Percentiles rank a stretch among this genome's conserved stretches.
phyloP scores from a whole-genome alignment of 2,113 vertebrate species.

The Psittacus erithacus region DNA sequence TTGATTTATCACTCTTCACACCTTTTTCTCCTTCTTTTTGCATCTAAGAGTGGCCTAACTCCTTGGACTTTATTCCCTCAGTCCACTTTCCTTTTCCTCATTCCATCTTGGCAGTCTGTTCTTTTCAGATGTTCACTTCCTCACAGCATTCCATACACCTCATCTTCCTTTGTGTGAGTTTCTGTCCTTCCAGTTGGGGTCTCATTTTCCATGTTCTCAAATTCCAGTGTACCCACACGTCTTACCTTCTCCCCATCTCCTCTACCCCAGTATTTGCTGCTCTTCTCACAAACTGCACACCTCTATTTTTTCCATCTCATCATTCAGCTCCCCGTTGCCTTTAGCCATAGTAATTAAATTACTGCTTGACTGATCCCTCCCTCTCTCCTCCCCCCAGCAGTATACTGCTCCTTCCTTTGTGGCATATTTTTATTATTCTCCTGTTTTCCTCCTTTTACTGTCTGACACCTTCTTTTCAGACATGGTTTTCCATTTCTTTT shows the following conservation, averaged over 20 bases:
- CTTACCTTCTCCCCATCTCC: rapidly evolving
- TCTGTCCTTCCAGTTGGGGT: background rate
- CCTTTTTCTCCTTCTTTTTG: background rate
- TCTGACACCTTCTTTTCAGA: background rate
- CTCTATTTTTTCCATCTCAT: background rate
- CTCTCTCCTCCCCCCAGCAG: background rate
- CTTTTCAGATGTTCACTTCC: background rate
- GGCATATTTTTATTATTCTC: background rate
- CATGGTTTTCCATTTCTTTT: background rate
- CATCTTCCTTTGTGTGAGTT: background rate
- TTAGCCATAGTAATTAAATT: background rate
- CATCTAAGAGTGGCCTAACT: background rate
- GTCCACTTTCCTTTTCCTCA: background rate
- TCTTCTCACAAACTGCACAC: background rate
- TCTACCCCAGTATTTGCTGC: background rate
- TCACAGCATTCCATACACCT: background rate
- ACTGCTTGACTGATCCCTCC: background rate
- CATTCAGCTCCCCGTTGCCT: background rate
- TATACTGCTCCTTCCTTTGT: background rate
- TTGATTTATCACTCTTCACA: background rate
- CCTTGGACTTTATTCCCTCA: background rate
- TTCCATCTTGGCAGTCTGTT: background rate
- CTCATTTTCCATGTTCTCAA: background rate
- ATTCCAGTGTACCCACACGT: background rate
- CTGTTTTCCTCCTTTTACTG: background rate